These are phyloP conservation scores for Oreochromis grahami DNA, from an alignment of 2,797 vertebrate species.

Conservation along the genomic window DNA sequence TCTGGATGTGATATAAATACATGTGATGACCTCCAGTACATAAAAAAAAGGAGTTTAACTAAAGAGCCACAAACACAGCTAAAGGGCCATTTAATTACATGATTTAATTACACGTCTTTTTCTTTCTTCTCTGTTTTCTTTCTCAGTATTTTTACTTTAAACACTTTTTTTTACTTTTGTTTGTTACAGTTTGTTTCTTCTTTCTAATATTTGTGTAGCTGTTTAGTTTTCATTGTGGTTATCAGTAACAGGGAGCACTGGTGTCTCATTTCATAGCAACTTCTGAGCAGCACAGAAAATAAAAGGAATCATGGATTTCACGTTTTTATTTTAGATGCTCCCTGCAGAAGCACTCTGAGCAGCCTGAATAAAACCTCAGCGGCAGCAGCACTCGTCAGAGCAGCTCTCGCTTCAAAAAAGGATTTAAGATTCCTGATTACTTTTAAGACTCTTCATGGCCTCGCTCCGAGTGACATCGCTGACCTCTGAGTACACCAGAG, in stretches of 20 bases:
- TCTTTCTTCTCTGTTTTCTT: not conserved
- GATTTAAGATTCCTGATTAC: not conserved
- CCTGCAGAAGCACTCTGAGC: not conserved
- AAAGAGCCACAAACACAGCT: not conserved
- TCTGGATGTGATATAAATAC: not conserved
- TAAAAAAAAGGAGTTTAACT: not conserved
- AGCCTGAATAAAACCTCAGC: not conserved
- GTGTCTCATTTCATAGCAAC: not conserved
- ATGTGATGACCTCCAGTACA: not conserved
- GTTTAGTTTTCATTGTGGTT: not conserved
- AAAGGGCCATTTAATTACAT: accelerated
- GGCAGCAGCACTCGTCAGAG: not conserved
- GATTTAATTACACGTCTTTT: accelerated
- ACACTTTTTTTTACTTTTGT: not conserved
- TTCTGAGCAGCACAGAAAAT: not conserved
- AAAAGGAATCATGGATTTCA: accelerated
- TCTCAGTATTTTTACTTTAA: not conserved
- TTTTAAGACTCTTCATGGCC: not conserved
- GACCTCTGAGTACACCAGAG: not conserved
- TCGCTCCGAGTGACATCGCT: not conserved
- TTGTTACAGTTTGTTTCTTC: not conserved
- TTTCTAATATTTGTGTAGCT: not conserved
- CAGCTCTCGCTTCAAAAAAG: not conserved
- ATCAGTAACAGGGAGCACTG: not conserved
- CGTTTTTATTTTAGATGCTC: accelerated